A percentile compares a stretch with the other conserved stretches of the same genome.
Conservation (phyloP, 1,140 invertebrate species). For the Gryllus bimaculatus region DNA sequence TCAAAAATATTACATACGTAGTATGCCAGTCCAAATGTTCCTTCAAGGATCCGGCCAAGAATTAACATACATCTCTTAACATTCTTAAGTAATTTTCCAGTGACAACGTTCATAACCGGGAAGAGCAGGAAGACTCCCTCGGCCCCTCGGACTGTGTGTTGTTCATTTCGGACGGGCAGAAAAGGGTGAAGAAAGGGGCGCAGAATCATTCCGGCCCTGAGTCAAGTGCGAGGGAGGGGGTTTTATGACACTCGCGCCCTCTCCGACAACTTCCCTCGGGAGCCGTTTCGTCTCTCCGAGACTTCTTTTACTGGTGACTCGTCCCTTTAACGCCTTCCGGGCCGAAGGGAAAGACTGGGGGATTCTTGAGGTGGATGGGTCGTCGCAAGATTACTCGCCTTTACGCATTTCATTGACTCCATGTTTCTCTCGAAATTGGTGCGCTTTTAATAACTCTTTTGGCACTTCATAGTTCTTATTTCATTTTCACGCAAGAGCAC, state of each 20-base stretch:
- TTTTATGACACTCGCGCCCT: not conserved
- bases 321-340: not conserved
- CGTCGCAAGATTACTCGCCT: not conserved
- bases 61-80: too few relatives aligned
- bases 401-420: not conserved
- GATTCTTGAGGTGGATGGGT: not conserved
- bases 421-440: not conserved
- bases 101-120: too few relatives aligned
- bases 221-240: not conserved
- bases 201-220: too few relatives aligned
- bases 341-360: too few relatives aligned
- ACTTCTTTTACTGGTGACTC: conserved; percentile 4
- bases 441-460: not conserved
- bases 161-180: not conserved
- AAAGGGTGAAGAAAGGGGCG: not conserved
- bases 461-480: too few relatives aligned
- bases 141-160: not conserved
- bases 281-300: not conserved
- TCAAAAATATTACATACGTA: too few relatives aligned
- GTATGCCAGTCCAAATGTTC: too few relatives aligned
- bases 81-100: too few relatives aligned
- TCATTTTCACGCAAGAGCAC: too few relatives aligned
- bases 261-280: not conserved
- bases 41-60: too few relatives aligned
- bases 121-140: not conserved